Percentiles rank a stretch among this genome's conserved stretches.
Conservation (phyloP, 1,140 invertebrate species). For the Portunus trituberculatus region DNA sequence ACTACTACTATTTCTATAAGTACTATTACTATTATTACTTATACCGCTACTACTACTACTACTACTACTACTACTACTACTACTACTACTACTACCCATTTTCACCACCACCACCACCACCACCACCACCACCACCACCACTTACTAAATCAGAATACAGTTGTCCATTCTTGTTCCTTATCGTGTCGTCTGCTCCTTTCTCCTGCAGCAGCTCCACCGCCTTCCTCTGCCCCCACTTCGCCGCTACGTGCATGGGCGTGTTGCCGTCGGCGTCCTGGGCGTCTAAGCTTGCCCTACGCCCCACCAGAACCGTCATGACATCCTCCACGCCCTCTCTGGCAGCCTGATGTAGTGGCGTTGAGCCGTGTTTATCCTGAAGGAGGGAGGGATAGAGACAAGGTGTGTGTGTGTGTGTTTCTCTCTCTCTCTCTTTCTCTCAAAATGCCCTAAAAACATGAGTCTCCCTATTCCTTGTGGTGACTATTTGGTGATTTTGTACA, state of each 20-base stretch:
- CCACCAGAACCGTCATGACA: conserved; percentile 69
- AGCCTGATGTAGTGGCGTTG: conserved; percentile 71
- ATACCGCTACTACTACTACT: no score
- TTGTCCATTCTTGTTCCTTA: conserved; percentile 69
- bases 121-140: no score
- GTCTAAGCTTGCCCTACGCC: conserved; percentile 56
- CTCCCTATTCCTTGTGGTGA: no score
- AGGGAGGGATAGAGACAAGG: no score
- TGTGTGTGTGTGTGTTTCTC: no score
- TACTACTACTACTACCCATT: conserved; percentile 41
- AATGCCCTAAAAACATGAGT: no score
- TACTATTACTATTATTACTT: no score
- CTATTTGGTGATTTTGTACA: no score
- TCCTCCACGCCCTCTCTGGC: conserved; percentile 70
- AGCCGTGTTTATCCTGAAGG: conserved; percentile 70
- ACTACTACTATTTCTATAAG: no score
- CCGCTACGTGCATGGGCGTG: conserved; percentile 74
- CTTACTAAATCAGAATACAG: conserved; percentile 77
- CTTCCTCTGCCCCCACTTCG: conserved; percentile 58
- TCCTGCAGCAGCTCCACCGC: conserved; percentile 66
- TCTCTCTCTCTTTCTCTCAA: no score
- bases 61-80: background rate
- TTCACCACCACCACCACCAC: no score
- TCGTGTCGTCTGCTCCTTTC: conserved; percentile 55
- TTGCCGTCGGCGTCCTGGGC: conserved; percentile 66